These are phyloP conservation scores for Odontophorus gujanensis DNA, from an alignment of 2,113 vertebrate species.

Conservation along the genomic window DNA sequence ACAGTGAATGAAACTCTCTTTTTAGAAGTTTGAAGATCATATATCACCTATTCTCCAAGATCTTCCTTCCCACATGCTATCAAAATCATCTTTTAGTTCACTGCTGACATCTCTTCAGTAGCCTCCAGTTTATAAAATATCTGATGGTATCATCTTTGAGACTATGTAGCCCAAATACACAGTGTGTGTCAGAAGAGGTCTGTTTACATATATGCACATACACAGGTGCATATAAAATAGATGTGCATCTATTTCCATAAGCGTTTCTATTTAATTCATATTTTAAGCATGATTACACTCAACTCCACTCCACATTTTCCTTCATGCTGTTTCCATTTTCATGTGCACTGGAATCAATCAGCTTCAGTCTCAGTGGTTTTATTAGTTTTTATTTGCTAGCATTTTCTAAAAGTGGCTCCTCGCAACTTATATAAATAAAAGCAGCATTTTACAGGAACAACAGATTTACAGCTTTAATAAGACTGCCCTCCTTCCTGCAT, in stretches of 20 bases:
- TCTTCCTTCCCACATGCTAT: neutral
- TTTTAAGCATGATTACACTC: neutral
- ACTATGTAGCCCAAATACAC: neutral
- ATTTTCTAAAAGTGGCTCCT: slow-evolving; percentile 47
- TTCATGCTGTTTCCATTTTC: neutral
- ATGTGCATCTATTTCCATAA: neutral
- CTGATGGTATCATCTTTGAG: neutral
- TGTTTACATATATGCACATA: neutral
- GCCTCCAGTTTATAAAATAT: neutral
- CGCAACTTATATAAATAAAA: slow-evolving; percentile 39
- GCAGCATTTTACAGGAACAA: slow-evolving; percentile 43
- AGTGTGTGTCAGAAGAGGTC: neutral
- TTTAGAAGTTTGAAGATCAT: neutral
- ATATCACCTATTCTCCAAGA: neutral
- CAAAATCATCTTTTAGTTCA: neutral
- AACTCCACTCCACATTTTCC: neutral
- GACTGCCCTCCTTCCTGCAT: slow-evolving; percentile 13
- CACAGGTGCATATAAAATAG: neutral
- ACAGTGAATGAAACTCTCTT: neutral
- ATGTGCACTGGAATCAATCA: neutral
- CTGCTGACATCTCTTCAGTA: neutral
- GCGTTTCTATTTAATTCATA: neutral
- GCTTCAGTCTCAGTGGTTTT: slow-evolving; percentile 5
- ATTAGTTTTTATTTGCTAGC: neutral
- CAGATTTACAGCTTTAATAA: slow-evolving; percentile 65